These are phyloP conservation scores for Nycticryphes semicollaris DNA, from an alignment of 2,113 vertebrate species.

Conservation along the genomic window DNA sequence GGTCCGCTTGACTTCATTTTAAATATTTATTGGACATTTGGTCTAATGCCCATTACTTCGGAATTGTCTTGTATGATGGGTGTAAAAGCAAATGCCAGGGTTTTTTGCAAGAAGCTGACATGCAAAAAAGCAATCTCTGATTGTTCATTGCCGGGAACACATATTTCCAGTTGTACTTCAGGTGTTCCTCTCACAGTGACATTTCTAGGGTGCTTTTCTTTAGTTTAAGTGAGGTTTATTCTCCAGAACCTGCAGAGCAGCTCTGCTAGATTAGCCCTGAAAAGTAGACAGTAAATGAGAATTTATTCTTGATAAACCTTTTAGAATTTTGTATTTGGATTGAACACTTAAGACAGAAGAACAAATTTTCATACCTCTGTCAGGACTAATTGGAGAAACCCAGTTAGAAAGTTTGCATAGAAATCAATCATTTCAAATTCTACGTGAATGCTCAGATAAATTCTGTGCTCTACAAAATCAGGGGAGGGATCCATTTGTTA, in stretches of 20 bases:
- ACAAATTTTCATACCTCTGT: background rate
- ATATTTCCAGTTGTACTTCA: background rate
- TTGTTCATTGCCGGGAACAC: background rate
- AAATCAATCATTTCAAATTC: conserved; percentile 10
- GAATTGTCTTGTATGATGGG: background rate
- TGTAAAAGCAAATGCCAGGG: background rate
- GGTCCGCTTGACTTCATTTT: background rate
- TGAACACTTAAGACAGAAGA: background rate
- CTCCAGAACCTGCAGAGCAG: background rate
- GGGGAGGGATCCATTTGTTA: conserved; percentile 13
- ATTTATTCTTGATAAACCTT: background rate
- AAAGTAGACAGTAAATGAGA: background rate
- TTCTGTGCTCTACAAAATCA: background rate
- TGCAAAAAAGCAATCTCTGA: background rate
- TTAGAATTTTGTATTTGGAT: background rate
- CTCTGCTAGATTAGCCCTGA: background rate
- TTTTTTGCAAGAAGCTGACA: background rate
- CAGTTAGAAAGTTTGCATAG: background rate
- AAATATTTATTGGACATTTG: background rate
- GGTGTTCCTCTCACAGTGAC: background rate
- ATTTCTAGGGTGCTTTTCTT: background rate
- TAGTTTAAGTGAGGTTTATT: background rate
- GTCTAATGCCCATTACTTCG: background rate
- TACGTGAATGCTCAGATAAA: background rate
- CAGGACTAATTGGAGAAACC: background rate